Evolutionary conservation across 2,113 vertebrate species (phyloP).

Genomic region (Corvus cornix): DNA sequence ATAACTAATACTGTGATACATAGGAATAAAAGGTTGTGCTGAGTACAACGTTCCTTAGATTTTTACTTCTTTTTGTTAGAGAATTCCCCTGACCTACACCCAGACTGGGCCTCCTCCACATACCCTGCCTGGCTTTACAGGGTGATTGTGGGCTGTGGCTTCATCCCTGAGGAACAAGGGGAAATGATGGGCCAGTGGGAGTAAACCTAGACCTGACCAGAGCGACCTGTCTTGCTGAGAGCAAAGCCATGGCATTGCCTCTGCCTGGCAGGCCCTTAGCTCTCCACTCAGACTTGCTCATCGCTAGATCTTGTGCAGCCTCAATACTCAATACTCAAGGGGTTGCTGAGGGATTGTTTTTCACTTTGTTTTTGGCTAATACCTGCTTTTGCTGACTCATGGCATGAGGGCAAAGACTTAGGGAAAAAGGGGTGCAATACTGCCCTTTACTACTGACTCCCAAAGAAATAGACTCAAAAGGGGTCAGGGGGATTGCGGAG

Average conservation of each 20-base stretch:
- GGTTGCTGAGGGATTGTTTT: background rate
- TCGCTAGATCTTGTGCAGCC: background rate
- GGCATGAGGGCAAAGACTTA: rapidly evolving
- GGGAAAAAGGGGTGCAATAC: background rate
- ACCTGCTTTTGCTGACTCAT: background rate
- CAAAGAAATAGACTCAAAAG: background rate
- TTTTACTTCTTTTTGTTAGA: background rate
- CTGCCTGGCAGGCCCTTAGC: background rate
- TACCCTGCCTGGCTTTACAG: background rate
- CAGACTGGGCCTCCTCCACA: background rate
- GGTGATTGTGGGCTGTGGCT: background rate
- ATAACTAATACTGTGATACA: background rate
- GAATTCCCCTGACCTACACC: background rate
- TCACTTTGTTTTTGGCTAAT: background rate
- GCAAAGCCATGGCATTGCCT: background rate
- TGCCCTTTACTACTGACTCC: background rate
- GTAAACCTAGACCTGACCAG: background rate
- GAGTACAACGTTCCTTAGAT: background rate
- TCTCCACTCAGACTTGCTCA: rapidly evolving
- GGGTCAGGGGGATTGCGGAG: background rate
- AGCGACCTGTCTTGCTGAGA: rapidly evolving
- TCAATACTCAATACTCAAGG: background rate
- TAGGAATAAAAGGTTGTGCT: background rate
- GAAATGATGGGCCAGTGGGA: background rate
- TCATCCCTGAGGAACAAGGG: background rate